Conservation (phyloP, 2,888 invertebrate genomes). For the Heliconius erato region DNA sequence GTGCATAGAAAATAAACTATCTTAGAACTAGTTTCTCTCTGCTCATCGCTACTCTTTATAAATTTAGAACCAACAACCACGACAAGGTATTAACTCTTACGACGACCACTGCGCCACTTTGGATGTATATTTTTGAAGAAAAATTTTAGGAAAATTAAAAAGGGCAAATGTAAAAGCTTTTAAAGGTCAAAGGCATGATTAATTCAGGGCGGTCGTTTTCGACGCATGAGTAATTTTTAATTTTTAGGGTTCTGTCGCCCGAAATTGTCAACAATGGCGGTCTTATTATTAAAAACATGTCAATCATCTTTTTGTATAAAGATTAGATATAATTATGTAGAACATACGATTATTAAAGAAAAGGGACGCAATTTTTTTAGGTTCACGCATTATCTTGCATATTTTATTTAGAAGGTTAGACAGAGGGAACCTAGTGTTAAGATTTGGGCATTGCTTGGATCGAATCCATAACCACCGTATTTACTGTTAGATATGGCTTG, state of each 20-base stretch:
- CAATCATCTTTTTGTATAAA: not conserved
- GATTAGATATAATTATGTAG: not conserved
- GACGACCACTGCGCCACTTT: not conserved
- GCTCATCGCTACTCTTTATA: no score
- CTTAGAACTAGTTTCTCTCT: no score
- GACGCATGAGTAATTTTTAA: conserved; percentile 20
- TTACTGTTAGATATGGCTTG: no score
- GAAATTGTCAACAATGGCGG: not conserved
- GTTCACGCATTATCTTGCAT: not conserved
- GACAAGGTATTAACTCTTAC: not conserved
- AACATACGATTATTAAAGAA: not conserved
- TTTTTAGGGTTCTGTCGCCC: not conserved
- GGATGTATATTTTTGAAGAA: not conserved
- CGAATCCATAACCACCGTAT: no score
- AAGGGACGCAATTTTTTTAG: not conserved
- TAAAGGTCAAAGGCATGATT: conserved; percentile 11
- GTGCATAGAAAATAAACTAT: no score
- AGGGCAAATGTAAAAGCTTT: conserved; percentile 17
- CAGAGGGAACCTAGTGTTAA: no score
- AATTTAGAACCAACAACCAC: not conserved
- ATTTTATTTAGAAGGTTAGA: no score
- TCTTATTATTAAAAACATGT: not conserved
- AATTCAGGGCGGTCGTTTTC: conserved; percentile 17
- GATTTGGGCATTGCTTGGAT: no score
- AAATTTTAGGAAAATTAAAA: conserved; percentile 11